Base-by-base conservation (phyloP, 2,113 vertebrate genomes). In the Cercocebus atys region DNA sequence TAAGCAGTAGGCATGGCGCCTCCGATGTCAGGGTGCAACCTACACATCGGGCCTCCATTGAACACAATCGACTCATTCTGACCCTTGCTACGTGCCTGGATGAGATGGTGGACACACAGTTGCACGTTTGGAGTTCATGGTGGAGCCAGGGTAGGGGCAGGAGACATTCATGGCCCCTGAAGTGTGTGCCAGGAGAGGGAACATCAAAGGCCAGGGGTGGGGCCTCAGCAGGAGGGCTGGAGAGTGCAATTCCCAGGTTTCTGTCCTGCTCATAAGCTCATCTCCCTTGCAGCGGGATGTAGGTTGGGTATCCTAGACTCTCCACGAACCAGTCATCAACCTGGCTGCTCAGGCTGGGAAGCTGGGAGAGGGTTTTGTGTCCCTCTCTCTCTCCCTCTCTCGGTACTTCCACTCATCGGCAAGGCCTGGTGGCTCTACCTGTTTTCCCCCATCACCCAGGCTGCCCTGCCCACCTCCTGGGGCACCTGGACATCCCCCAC, bases 311-410 rank as follows among this genome's bases (percentile, higher is more conserved):
- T 32, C 64, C 38, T 1, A 0, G 66, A 2, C 64, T 23, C 30
- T 38, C 40, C 40, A 72, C 0, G 0, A 68, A n/a, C 16, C 6
- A 1, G 0, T 16, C 2, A 0, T 35, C 16, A 5, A 23, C 22
- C 70, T 8, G 32, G 25, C 3, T 30, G 23, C 57, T 30, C 7
- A 0, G 45, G 32, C 66, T 18, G 66, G 17, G 73, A 27, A 40
- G 2, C 5, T 5, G 6, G 47, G 38, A 25, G 35, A 8, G 5
- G 30, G 2, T 55, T 45, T 8, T 4, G 5, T 25, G 8, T 14
- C 18, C 55, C 23, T 72, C 32, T 35, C 23, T 72, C 64, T 35
- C 78, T 12, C 43, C 61, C 38, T 22, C 40, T 16, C 66, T 16
- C 8, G 1, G 25, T 2, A 40, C 20, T 18, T 22, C 66, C 14